phyloP scores from a whole-genome alignment of 2,888 invertebrate genomes.

The Drosophila greeni region DNA sequence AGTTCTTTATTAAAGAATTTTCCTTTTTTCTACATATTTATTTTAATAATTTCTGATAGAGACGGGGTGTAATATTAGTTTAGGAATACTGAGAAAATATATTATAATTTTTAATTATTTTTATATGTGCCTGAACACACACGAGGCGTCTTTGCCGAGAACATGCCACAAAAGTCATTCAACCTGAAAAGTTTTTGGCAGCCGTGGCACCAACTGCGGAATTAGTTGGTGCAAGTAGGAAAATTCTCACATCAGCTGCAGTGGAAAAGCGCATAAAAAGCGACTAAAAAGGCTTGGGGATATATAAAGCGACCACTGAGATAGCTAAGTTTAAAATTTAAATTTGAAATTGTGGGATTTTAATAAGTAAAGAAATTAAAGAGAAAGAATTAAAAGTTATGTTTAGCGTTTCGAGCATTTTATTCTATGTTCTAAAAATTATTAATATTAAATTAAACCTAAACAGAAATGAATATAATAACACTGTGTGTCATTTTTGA shows the following conservation, averaged over 20 bases:
- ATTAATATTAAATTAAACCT: not conserved
- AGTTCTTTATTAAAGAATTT: not conserved
- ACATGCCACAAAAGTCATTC: slow-evolving; percentile 60
- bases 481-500: too few relatives aligned
- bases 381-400: not conserved
- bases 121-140: slow-evolving; percentile 4
- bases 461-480: not conserved
- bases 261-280: slow-evolving; percentile 11
- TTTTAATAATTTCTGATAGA: not conserved
- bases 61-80: too few relatives aligned
- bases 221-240: slow-evolving; percentile 47
- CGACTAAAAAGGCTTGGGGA: not conserved
- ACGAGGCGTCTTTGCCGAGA: slow-evolving; percentile 13
- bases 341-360: not conserved
- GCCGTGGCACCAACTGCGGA: slow-evolving; percentile 37
- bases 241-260: slow-evolving; percentile 43
- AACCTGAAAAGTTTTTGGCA: slow-evolving; percentile 59
- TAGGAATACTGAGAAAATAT: too few relatives aligned
- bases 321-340: slow-evolving; percentile 3
- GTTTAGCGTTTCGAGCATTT: not conserved
- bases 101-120: not conserved
- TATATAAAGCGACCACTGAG: not conserved
- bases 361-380: too few relatives aligned
- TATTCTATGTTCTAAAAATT: not conserved
- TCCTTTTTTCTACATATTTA: not conserved